Evolutionary conservation across 2,888 invertebrate species (phyloP), one percentile per base, ranked within the genome.

Genomic region (Cyrtodaria siliqua): DNA sequence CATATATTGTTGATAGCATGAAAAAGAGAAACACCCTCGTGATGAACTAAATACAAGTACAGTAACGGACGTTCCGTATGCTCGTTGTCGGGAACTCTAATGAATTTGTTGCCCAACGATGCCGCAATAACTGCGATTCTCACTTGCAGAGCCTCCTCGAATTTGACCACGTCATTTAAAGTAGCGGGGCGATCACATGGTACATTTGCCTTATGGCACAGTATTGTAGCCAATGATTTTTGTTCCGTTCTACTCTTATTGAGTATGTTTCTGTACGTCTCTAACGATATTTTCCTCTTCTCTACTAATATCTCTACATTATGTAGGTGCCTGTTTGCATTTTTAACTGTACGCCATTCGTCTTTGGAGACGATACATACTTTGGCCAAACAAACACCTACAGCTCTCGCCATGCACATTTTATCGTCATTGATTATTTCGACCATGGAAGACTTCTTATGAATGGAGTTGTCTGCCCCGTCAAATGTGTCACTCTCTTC

Each of bases 81-180:
- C 2, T 57, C 38, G 38, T 57, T 66, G n/a, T n/a, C 29, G 14
- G 66, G 66, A 14, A 57, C 66, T 18, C 49, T 23, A 12, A 57
- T 56, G 20, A 57, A 57, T 23, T 56, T 66, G 20, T 66, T 66
- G 1, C 66, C 57, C n/a, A 66, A n/a, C 9, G 60, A 66, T 3
- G 64, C 72, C 23, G 23, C 60, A 8, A 59, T 42, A 18, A 66
- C 72, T 9, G 59, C 38, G 52, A 72, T 72, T 24, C 47, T 23
- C 12, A 64, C 26, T 16, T 38, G 44, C 20, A 60, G 26, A 2
- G 44, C 33, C 38, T 57, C 47, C 24, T 72, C 72, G 27, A 60
- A 59, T 2, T 27, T 29, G 3, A 26, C 29, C 6, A 64, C 6
- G 38, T 69, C 61, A 14, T 27, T 44, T 14, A 59, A 26, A 42